Evolutionary conservation across 2,797 vertebrate genomes (phyloP).

Genomic region (Salmo trutta): DNA sequence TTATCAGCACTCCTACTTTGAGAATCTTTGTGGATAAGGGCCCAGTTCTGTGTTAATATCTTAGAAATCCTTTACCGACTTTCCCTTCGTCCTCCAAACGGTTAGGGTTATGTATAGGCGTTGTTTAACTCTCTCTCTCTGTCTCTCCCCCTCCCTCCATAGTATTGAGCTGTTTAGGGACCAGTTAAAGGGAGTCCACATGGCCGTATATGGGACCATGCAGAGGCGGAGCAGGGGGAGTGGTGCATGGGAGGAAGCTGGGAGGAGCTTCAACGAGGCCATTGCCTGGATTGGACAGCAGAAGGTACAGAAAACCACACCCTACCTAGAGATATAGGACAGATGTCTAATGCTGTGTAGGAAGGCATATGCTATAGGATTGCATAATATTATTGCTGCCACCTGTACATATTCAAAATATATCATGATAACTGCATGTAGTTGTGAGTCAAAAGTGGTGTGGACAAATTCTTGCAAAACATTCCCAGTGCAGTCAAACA

Average conservation of each 20-base stretch:
- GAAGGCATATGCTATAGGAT: neutral
- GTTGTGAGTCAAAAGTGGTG: neutral
- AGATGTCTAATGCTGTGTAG: neutral
- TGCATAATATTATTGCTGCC: neutral
- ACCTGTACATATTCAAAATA: neutral
- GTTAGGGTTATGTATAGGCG: neutral
- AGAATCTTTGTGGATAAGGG: no score
- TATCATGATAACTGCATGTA: neutral
- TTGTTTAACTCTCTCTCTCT: neutral
- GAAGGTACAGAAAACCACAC: slow-evolving; percentile 56
- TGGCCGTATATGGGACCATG: slow-evolving; percentile 46
- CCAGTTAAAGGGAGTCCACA: slow-evolving; percentile 65
- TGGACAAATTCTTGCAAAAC: neutral
- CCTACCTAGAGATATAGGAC: neutral
- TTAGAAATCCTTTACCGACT: no score
- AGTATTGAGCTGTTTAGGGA: slow-evolving; percentile 69
- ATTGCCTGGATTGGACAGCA: slow-evolving; percentile 75
- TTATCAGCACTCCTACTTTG: no score
- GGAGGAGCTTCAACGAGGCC: slow-evolving; percentile 64
- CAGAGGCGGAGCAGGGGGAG: slow-evolving; percentile 56
- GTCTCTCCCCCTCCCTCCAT: neutral
- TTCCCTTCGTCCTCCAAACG: neutral
- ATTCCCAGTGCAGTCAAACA: neutral
- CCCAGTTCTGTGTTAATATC: no score
- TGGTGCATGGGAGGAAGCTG: slow-evolving; percentile 64